Percentiles rank a stretch among this genome's conserved stretches.
Evolutionary conservation across 2,888 invertebrate genomes (phyloP).

Genomic region (Andrena fulva): DNA sequence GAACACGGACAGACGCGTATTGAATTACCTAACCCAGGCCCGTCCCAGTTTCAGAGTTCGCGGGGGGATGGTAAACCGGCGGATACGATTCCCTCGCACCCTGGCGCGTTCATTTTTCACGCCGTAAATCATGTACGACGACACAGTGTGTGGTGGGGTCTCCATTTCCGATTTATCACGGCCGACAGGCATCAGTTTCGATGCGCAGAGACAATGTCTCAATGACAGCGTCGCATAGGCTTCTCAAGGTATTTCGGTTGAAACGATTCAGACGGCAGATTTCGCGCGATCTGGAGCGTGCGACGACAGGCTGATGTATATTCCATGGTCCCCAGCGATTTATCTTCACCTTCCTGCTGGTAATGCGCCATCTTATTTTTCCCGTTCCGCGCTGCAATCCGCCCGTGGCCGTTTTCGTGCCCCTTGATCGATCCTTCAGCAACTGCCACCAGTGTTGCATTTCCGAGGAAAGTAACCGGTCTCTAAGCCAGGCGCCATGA

Average conservation of each 20-base stretch:
- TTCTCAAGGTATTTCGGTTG: conserved; percentile 22
- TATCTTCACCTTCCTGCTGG: conserved; percentile 13
- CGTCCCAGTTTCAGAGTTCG: conserved; percentile 31
- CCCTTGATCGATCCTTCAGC: neutral
- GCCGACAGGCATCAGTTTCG: neutral
- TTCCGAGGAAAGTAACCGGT: no score
- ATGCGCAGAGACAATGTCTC: conserved; percentile 30
- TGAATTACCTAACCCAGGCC: conserved; percentile 46
- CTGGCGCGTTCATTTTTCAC: conserved; percentile 62
- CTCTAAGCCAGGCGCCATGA: no score
- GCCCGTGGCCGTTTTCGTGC: neutral
- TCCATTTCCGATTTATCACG: conserved; percentile 37
- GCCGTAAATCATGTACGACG: conserved; percentile 51
- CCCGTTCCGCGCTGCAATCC: neutral
- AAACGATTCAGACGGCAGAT: conserved; percentile 3
- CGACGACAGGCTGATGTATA: conserved; percentile 24
- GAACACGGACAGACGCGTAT: conserved; percentile 40
- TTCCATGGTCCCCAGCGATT: neutral
- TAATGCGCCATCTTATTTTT: neutral
- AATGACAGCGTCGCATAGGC: neutral
- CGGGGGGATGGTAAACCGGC: conserved; percentile 1
- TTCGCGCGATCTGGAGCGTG: neutral
- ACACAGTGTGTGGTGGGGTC: neutral
- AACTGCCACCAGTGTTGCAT: neutral
- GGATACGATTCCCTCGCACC: conserved; percentile 48